Evolutionary conservation across 2,797 vertebrate species (phyloP).

Genomic region (Anas bahamensis): DNA sequence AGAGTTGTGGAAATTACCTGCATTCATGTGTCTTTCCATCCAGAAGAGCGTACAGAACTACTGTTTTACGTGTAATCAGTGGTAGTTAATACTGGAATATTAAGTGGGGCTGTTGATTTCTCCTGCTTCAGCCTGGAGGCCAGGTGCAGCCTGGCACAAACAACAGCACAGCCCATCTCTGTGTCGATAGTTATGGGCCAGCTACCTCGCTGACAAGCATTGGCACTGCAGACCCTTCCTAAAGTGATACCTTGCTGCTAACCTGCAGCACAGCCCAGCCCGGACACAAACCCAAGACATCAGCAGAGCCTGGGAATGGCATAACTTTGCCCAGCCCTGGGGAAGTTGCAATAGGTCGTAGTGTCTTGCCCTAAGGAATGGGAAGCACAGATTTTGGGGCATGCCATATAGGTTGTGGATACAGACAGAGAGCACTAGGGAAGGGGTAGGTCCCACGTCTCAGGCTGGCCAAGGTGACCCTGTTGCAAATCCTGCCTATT

Average conservation of each 20-base stretch:
- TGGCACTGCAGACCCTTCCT: neutral
- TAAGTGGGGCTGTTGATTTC: neutral
- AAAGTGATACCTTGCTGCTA: neutral
- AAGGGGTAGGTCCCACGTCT: neutral
- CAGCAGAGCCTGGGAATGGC: neutral
- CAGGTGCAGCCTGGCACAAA: neutral
- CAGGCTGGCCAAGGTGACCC: conserved; percentile 48
- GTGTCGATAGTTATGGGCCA: neutral
- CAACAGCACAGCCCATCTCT: neutral
- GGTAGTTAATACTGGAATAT: neutral
- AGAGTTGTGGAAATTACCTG: neutral
- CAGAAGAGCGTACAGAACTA: neutral
- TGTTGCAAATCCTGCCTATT: neutral
- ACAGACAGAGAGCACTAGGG: neutral
- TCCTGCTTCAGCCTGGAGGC: neutral
- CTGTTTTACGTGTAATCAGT: neutral
- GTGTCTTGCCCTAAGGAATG: neutral
- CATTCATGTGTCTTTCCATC: neutral
- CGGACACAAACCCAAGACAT: neutral
- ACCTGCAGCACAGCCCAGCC: neutral
- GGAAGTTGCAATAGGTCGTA: neutral
- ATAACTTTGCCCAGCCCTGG: neutral
- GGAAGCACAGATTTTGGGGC: neutral
- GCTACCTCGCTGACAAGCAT: neutral
- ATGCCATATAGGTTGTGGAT: neutral